phyloP scores from a whole-genome alignment of 2,888 invertebrate species.

The Eilema griseolum region DNA sequence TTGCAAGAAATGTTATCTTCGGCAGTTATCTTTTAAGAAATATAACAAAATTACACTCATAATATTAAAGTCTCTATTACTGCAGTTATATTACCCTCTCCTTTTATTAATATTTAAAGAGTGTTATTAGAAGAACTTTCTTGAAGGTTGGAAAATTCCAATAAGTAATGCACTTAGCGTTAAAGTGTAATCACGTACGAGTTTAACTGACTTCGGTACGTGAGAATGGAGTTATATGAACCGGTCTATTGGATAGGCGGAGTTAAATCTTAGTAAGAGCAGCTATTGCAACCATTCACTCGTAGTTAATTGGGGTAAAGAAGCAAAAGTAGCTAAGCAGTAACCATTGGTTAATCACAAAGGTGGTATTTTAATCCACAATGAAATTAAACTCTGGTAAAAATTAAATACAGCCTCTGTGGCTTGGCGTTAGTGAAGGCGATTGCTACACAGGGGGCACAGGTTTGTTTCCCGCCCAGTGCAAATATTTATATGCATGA shows the following conservation, averaged over 20 bases:
- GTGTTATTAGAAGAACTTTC: conserved; percentile 38
- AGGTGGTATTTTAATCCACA: too few relatives aligned
- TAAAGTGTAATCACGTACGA: conserved; percentile 44
- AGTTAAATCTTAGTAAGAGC: conserved; percentile 14
- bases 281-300: background rate
- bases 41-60: background rate
- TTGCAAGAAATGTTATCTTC: background rate
- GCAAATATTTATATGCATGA: too few relatives aligned
- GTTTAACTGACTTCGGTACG: conserved; percentile 44
- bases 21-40: background rate
- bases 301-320: background rate
- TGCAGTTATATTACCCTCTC: background rate
- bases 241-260: conserved; percentile 9
- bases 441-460: too few relatives aligned
- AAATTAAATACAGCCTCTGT: too few relatives aligned
- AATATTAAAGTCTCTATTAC: background rate
- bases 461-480: too few relatives aligned
- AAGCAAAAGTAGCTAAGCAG: too few relatives aligned
- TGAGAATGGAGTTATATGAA: conserved; percentile 37
- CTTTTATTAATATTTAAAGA: conserved; percentile 13
- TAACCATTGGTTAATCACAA: background rate
- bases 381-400: too few relatives aligned
- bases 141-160: conserved; percentile 32
- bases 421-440: too few relatives aligned
- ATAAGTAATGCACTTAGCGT: conserved; percentile 41